Conservation (phyloP, 2,113 vertebrate genomes). For the Phocoena phocoena region DNA sequence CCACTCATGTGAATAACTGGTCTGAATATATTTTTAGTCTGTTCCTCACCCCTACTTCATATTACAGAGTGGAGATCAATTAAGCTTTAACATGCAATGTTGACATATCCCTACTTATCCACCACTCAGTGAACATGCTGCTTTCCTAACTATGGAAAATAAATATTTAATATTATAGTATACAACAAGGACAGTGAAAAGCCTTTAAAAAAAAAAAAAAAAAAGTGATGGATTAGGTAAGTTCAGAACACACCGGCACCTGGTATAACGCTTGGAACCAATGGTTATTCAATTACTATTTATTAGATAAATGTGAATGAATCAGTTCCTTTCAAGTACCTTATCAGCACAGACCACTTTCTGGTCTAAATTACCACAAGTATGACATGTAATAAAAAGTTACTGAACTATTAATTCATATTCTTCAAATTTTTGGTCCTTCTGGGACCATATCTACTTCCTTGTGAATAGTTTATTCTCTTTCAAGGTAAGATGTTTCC, state of each 20-base stretch:
- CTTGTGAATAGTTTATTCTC: conserved; percentile 52
- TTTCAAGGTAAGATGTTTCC: not conserved
- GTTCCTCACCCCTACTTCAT: not conserved
- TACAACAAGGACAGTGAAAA: not conserved
- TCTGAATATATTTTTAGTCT: not conserved
- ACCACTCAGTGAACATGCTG: not conserved
- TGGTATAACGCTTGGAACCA: not conserved
- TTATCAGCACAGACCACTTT: conserved; percentile 45
- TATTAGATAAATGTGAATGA: not conserved
- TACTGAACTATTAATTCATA: conserved; percentile 61
- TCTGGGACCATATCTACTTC: conserved; percentile 33
- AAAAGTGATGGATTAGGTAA: not conserved
- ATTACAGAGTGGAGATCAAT: not conserved
- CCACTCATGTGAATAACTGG: not conserved
- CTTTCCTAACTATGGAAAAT: not conserved
- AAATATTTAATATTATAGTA: not conserved
- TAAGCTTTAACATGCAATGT: not conserved
- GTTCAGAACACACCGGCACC: not conserved
- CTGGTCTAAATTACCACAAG: conserved; percentile 41
- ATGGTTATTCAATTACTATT: not conserved
- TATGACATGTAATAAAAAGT: conserved; percentile 30
- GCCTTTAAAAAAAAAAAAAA: not conserved
- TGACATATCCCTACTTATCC: not conserved
- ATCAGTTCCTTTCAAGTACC: not conserved
- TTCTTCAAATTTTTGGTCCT: not conserved